Evolutionary conservation across 2,797 vertebrate species (phyloP).

Genomic region (Mus minutoides): DNA sequence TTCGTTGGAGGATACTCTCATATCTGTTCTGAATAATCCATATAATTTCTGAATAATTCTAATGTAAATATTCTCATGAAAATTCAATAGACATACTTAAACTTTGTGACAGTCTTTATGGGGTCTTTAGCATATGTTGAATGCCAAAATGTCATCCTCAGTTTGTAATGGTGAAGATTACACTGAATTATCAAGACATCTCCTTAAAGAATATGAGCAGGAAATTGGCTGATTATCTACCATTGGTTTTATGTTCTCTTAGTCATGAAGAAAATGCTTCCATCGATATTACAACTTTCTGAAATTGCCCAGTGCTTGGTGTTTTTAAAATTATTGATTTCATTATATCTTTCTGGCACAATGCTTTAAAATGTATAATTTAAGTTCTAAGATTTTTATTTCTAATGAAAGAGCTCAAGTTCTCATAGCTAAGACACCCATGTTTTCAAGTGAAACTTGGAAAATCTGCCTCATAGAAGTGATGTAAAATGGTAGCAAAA

Average conservation of each 20-base stretch:
- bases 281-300: not conserved
- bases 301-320: not conserved
- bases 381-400: not conserved
- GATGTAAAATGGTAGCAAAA: not conserved
- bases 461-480: not conserved
- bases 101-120: not conserved
- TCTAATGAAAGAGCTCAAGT: not conserved
- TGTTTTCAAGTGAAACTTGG: not conserved
- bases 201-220: not conserved
- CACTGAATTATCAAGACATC: not conserved
- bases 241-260: constrained; percentile 21
- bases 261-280: not conserved
- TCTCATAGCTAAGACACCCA: not conserved
- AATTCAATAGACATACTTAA: not conserved
- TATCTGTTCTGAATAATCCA: not conserved
- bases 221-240: not conserved
- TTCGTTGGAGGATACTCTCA: not conserved
- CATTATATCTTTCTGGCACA: not conserved
- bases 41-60: not conserved
- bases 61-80: not conserved
- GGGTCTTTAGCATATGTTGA: not conserved
- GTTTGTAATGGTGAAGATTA: not conserved
- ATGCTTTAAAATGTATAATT: not conserved
- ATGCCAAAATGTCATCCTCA: not conserved
- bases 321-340: not conserved